These are phyloP conservation scores for Sternotherus odoratus DNA, from an alignment of 2,797 vertebrate species.

Conservation along the genomic window DNA sequence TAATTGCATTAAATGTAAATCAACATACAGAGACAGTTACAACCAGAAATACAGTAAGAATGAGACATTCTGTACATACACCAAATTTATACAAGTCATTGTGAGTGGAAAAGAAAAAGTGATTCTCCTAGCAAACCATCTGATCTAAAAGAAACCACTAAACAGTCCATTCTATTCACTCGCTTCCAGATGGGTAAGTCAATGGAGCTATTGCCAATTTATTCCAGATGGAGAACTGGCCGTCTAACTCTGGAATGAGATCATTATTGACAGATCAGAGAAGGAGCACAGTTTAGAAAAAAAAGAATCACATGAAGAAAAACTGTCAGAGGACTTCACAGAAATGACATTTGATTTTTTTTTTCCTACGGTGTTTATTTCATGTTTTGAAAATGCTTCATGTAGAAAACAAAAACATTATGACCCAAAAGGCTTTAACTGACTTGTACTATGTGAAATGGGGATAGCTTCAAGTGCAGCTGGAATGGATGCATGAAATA, in stretches of 20 bases:
- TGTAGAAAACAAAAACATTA: neutral
- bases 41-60: neutral
- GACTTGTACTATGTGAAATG: neutral
- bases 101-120: neutral
- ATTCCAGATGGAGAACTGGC: neutral
- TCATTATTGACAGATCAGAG: neutral
- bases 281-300: neutral
- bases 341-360: neutral
- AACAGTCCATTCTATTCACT: neutral
- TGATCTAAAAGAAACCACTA: neutral
- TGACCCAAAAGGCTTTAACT: neutral
- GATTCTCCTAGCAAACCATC: neutral
- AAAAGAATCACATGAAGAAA: neutral
- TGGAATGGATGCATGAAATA: neutral
- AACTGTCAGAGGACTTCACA: neutral
- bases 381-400: neutral
- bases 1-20: neutral
- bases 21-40: neutral
- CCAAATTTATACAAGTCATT: neutral
- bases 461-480: conserved; percentile 1
- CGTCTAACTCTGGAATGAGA: neutral
- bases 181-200: accelerated
- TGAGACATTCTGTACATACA: neutral
- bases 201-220: neutral
- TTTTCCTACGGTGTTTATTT: neutral